Base-by-base conservation (phyloP, 2,113 vertebrate species). In the Saccopteryx leptura region DNA sequence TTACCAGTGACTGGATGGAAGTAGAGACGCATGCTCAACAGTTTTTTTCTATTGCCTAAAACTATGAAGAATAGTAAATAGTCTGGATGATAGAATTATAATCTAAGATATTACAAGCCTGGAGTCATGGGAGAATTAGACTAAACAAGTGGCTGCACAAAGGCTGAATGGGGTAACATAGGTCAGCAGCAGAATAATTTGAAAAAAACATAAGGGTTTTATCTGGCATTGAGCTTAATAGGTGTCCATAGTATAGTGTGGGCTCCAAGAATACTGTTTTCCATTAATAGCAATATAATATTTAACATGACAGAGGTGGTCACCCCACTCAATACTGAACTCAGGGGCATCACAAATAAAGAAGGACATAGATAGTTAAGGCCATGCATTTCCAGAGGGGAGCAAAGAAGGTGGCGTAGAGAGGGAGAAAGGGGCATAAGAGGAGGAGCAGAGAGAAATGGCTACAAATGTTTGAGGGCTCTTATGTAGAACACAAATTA, bases 101-200 rank as follows among this genome's bases (percentile, higher is more conserved):
- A 81, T 46, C 61, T 72, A 54, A 94, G 92, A 90, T 81, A 80
- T 60, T 17, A 91, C 24, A 39, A 95, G 28, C 56, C 58, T 92
- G 13, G 50, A 86, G 17, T n/a, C 65, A 81, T 10, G 56, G 39
- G 9, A 60, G 24, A 58, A 76, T 9, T 24, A 65, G 24, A 60
- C 24, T 56, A 90, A 86, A 76, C 7, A 80, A 80, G 17, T 69
- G 56, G 75, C 21, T 71, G 9, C 46, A 81, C 85, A 88, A 84
- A 88, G 46, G 54, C 50, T 88, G 39, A 91, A 89, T 33, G 15
- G 12, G 6, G 31, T 90, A 26, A 90, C 52, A 61, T 24, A 28
- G 5, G 7, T 63, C 60, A 88, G 15, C 15, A 83, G 24, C 23
- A 88, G 33, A 85, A 52, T 58, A 91, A 58, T 46, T 88, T 88